Evolutionary conservation across 2,797 vertebrate species (phyloP).

Genomic region (Morelia viridis): DNA sequence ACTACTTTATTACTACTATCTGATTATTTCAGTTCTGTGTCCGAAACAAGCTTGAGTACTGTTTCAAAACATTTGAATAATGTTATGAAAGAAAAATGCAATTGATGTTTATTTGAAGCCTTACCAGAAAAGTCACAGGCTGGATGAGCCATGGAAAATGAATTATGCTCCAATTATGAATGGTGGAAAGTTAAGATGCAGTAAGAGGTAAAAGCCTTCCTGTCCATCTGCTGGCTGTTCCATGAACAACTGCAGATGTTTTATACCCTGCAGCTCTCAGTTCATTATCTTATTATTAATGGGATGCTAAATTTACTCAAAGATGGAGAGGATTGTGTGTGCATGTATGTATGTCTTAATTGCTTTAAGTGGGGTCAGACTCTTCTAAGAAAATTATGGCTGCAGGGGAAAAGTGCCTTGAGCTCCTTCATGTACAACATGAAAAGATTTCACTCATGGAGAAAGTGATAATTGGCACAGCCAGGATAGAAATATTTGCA

Average conservation of each 20-base stretch:
- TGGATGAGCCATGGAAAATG: conserved; percentile 1
- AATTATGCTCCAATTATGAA: background rate
- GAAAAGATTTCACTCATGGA: rapidly evolving
- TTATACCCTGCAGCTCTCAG: background rate
- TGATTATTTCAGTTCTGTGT: background rate
- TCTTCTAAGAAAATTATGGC: background rate
- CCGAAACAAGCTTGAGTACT: background rate
- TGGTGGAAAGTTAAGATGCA: rapidly evolving
- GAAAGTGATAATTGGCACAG: background rate
- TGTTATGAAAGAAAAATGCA: conserved; percentile 13
- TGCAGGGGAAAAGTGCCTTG: background rate
- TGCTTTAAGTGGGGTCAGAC: background rate
- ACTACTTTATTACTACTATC: conserved; percentile 5
- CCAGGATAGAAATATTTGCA: conserved; percentile 8
- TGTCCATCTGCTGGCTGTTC: background rate
- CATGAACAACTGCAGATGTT: background rate
- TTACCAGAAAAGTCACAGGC: background rate
- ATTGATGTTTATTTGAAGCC: background rate
- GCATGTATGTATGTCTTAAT: background rate
- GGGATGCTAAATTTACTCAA: background rate
- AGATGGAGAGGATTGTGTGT: background rate
- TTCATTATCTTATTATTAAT: background rate
- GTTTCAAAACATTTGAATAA: background rate
- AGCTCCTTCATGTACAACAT: background rate
- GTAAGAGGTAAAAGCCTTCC: background rate